Percentiles rank a stretch among this genome's conserved stretches.
Evolutionary conservation across 2,888 invertebrate species (phyloP).

Genomic region (Mycalesis mineus): DNA sequence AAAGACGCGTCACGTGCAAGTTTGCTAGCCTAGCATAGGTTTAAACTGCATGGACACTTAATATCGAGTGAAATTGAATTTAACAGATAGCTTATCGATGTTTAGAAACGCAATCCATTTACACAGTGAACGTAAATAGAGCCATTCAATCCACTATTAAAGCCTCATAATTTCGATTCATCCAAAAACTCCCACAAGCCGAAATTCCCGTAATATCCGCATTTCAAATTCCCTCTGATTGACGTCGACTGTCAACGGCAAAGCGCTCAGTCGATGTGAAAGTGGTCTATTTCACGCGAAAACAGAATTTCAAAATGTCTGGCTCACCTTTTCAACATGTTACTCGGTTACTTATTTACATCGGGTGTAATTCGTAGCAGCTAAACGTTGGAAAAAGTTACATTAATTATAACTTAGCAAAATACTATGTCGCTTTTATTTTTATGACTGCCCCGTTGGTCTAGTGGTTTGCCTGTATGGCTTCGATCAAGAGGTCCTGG

Average conservation of each 20-base stretch:
- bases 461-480: too few relatives aligned
- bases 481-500: too few relatives aligned
- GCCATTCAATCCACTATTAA: too few relatives aligned
- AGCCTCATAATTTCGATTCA: not conserved
- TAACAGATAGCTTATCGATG: too few relatives aligned
- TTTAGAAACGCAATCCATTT: not conserved
- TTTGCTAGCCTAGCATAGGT: too few relatives aligned
- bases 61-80: too few relatives aligned
- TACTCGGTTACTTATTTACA: not conserved
- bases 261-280: slow-evolving; percentile 20
- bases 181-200: not conserved
- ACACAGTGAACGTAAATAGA: too few relatives aligned
- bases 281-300: slow-evolving; percentile 23
- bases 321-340: not conserved
- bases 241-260: slow-evolving; percentile 25
- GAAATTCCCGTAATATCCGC: slow-evolving; percentile 21
- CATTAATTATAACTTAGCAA: too few relatives aligned
- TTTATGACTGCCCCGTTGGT: too few relatives aligned
- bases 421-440: too few relatives aligned
- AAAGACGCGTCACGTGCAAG: too few relatives aligned
- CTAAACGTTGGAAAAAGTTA: not conserved
- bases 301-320: slow-evolving; percentile 19
- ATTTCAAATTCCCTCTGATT: slow-evolving; percentile 23
- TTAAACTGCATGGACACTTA: too few relatives aligned
- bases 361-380: not conserved